Evolutionary conservation across 1,140 invertebrate species (phyloP), one percentile per base, ranked within the genome.

Genomic region (Elymnias hypermnestra): DNA sequence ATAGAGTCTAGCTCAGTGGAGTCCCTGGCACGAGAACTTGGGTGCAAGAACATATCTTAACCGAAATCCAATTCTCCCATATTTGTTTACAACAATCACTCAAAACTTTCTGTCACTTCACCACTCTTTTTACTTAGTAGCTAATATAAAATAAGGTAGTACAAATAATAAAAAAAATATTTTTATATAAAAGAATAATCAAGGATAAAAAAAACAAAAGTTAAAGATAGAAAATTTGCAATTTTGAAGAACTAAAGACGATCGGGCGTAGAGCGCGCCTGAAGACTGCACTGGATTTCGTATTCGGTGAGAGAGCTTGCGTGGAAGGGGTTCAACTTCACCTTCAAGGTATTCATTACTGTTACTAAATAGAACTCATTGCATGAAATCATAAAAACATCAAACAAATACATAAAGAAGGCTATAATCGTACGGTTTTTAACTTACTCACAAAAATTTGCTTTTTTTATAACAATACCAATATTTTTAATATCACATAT

Each of bases 21-120:
- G 52, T 81, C 75, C 66, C 69, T 66, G 45, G 68, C 61, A 31
- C 81, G 78, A 33, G 81, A 77, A 51, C 81, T 84, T 37, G 81
- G 78, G 44, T 83, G 74, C 50, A 84, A 67, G 63, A 84, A 85
- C 81, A 85, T 85, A 70, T 42, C 61, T 84, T 77, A 85, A 63
- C 81, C 81, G 57, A 68, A 85, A 65, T 85, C 81, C 63, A 75
- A 55, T 50, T 57, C 55, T 57, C 63, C 69, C 81, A 84, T 84
- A 68, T 76, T 84, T 72, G 46, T 45, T 33, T 22, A 49, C 44
- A 23, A 51, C 38, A 17, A 14, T 15, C 29, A 33, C 29, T 33
- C 5, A 14, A 15, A 15, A 7, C 12, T n/a, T n/a, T n/a, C n/a
- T n/a, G n/a, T n/a, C n/a, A n/a, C n/a, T n/a, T n/a, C n/a, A n/a